phyloP scores from a whole-genome alignment of 92 coral and sea anemone genomes.

The Galaxea fascicularis region DNA sequence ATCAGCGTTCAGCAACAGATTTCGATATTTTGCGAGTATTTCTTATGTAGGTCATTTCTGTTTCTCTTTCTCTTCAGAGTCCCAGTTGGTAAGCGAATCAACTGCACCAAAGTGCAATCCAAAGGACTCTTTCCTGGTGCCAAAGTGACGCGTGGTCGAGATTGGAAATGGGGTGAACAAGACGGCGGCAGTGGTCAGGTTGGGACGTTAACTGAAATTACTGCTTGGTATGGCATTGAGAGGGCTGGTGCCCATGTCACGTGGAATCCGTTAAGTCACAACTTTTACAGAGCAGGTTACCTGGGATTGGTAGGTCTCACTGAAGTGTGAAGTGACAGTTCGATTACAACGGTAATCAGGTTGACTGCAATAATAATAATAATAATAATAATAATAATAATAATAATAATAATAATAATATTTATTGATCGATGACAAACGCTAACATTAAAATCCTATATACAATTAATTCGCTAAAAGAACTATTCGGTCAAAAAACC shows the following conservation, averaged over 20 bases:
- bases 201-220: conserved; percentile 59
- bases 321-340: not conserved
- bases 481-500: no score
- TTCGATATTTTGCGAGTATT: not conserved
- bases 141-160: conserved; percentile 57
- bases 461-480: no score
- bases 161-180: conserved; percentile 67
- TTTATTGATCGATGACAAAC: no score
- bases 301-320: conserved; percentile 56
- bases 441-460: no score
- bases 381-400: no score
- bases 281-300: conserved; percentile 61
- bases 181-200: conserved; percentile 39
- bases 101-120: conserved; percentile 34
- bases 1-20: no score
- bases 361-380: no score
- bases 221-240: conserved; percentile 40
- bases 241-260: conserved; percentile 70
- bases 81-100: conserved; percentile 61
- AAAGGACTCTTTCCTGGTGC: conserved; percentile 73
- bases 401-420: no score
- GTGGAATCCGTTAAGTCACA: conserved; percentile 44
- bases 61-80: conserved; percentile 29
- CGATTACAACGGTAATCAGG: no score
- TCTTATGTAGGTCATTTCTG: no score